A percentile compares a stretch with the other conserved stretches of the same genome.
Evolutionary conservation across 2,888 invertebrate genomes (phyloP).

Genomic region (Diaprepes abbreviatus): DNA sequence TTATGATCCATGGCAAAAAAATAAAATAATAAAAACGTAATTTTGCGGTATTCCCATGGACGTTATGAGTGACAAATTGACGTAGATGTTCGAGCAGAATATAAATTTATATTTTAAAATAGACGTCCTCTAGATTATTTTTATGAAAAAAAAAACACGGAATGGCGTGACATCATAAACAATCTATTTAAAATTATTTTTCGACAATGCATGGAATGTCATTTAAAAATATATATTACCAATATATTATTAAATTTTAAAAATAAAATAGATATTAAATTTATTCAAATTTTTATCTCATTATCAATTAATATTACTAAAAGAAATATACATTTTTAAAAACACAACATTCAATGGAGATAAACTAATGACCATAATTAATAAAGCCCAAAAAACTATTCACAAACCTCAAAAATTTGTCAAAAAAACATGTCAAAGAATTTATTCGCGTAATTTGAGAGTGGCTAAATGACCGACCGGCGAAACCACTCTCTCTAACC

Average conservation of each 20-base stretch:
- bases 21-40: slow-evolving; percentile 30
- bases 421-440: slow-evolving; percentile 22
- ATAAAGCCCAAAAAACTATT: slow-evolving; percentile 19
- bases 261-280: too few relatives aligned
- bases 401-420: slow-evolving; percentile 32
- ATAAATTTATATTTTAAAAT: slow-evolving; percentile 6
- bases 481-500: slow-evolving; percentile 52
- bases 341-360: too few relatives aligned
- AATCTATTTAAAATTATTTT: too few relatives aligned
- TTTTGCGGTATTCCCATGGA: slow-evolving; percentile 21
- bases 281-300: too few relatives aligned
- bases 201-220: too few relatives aligned
- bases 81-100: neutral
- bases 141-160: neutral
- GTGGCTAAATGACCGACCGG: slow-evolving; percentile 12
- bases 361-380: too few relatives aligned
- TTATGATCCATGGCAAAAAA: slow-evolving; percentile 1
- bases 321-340: too few relatives aligned
- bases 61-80: slow-evolving; percentile 12
- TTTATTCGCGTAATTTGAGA: slow-evolving; percentile 26
- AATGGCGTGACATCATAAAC: neutral
- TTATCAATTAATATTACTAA: too few relatives aligned
- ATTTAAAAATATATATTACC: too few relatives aligned
- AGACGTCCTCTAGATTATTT: neutral
- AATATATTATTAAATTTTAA: too few relatives aligned